Base-by-base conservation (phyloP, 2,797 vertebrate species). In the Melanotaenia pygmaea region DNA sequence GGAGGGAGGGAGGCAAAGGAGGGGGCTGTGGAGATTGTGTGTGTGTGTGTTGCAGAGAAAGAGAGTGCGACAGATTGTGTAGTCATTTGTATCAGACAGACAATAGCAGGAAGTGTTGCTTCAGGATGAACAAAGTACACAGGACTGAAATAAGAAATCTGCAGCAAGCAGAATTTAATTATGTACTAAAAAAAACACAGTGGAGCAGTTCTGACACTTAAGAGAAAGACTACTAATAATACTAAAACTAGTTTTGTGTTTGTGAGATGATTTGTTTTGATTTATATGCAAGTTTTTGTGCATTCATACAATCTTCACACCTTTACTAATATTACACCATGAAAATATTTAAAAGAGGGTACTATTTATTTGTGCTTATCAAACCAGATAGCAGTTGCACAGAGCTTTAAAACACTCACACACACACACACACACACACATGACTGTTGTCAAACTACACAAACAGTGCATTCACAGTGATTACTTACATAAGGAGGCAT, bases 81-180 rank as follows among this genome's bases (percentile, higher is more conserved):
- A 72, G 74, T 64, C 47, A 65, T 80, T 67, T 58, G 77, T 76
- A 51, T 83, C 84, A 81, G 74, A 81, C 67, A 83, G 81, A 92
- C 93, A 94, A 93, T 92, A 68, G 90, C 89, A 92, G 93, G 93
- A 94, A 93, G 88, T 89, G 77, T 81, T 81, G 79, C 80, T 81
- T 86, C 83, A 82, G 83, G 83, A 89, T 86, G 83, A 80, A 79
- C 65, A 73, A 66, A 86, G 81, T 79, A 82, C 76, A 78, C 58
- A 53, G 74, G 63, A 80, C 67, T 35, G 50, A 84, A 87, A 86
- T 68, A 73, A 78, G 69, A 86, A 78, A 57, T 58, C 57, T 59
- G 63, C 26, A 72, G 67, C 4, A 37, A 67, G 70, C 37, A 54
- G 59, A 14, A 16, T 20, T 68, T 34, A 26, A 53, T 35, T 8